phyloP scores from a whole-genome alignment of 2,797 vertebrate genomes.

The Podargus strigoides region DNA sequence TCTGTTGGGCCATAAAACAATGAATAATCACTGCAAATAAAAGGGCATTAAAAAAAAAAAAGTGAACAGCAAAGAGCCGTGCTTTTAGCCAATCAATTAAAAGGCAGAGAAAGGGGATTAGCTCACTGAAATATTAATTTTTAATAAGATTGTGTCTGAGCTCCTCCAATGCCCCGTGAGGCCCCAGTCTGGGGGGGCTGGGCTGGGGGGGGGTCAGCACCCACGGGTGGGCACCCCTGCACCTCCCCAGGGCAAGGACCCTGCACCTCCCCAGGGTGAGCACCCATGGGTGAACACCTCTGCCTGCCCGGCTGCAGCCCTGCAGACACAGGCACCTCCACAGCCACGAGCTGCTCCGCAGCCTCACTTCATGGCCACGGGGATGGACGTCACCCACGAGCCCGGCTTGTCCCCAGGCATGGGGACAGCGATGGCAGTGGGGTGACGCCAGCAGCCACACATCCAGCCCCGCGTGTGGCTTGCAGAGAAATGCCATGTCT shows the following conservation, averaged over 20 bases:
- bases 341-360: accelerated
- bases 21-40: conserved; percentile 59
- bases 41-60: neutral
- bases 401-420: neutral
- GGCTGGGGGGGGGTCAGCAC: neutral
- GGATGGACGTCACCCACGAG: neutral
- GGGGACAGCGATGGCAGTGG: neutral
- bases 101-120: conserved; percentile 66
- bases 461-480: accelerated
- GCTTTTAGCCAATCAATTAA: conserved; percentile 78
- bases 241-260: neutral
- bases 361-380: neutral
- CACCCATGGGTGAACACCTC: neutral
- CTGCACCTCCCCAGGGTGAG: neutral
- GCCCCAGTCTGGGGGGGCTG: neutral
- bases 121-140: conserved; percentile 75
- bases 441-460: neutral
- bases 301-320: neutral
- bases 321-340: neutral
- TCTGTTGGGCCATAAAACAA: conserved; percentile 59
- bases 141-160: conserved; percentile 70
- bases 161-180: neutral
- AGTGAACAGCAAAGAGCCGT: neutral
- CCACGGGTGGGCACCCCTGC: neutral
- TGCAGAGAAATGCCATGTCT: accelerated